Percentiles rank a stretch among this genome's conserved stretches.
Conservation (phyloP, 2,113 vertebrate species). For the pig (Sus scrofa) region T2T-Sscrofa CM000827.6:55447001-55447500, state of each 20-base stretch:
- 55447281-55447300: not conserved
- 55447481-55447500: constrained; percentile 21
- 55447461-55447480: not conserved
- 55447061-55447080: constrained; percentile 92
- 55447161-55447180: constrained; percentile 88
- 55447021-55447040: constrained; percentile 90
- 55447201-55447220: not conserved
- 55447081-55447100: constrained; percentile 90
- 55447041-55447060: constrained; percentile 91
- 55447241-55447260: constrained; percentile 75
- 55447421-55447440: constrained; percentile 85
- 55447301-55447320: constrained; percentile 73
- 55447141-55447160: constrained; percentile 90
- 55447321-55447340: constrained; percentile 65
- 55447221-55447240: not conserved
- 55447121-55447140: constrained; percentile 92
- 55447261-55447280: constrained; percentile 59
- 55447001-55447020: constrained; percentile 90
- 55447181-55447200: constrained; percentile 81
- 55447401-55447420: constrained; percentile 70
- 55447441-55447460: constrained; percentile 83
- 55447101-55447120: constrained; percentile 91
- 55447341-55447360: constrained; percentile 68
- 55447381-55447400: constrained; percentile 60
- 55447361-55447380: constrained; percentile 66